Evolutionary conservation across 2,113 vertebrate species (phyloP).

Genomic region (Arizona elegans): DNA sequence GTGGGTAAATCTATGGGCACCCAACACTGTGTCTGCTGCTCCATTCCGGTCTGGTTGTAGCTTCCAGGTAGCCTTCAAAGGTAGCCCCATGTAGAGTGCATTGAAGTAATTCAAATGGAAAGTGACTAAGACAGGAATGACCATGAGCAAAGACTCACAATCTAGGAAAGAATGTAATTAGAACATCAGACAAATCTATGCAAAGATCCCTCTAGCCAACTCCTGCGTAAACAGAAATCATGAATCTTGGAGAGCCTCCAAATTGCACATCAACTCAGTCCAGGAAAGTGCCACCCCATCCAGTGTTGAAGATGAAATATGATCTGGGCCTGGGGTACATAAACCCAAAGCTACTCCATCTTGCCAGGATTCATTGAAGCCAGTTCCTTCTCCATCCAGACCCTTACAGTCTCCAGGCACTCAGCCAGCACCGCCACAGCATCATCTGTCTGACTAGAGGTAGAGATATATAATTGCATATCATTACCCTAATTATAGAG

Average conservation of each 20-base stretch:
- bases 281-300: neutral
- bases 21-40: neutral
- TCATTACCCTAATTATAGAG: neutral
- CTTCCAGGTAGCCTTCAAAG: neutral
- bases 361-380: neutral
- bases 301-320: neutral
- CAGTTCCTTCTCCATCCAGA: neutral
- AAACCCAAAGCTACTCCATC: neutral
- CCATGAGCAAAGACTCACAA: neutral
- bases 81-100: neutral
- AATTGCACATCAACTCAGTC: neutral
- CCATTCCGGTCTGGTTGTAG: neutral
- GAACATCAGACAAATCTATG: neutral
- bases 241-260: neutral
- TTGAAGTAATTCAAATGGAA: neutral
- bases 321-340: neutral
- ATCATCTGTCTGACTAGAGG: neutral
- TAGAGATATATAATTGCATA: neutral
- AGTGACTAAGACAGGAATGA: neutral
- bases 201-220: neutral
- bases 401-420: neutral
- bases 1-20: neutral
- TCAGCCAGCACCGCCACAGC: neutral
- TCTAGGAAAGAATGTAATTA: neutral
- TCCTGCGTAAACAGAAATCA: neutral